Evolutionary conservation across 1,140 invertebrate genomes (phyloP), one percentile per base, ranked within the genome.

Genomic region (Zaprionus ornatus): DNA sequence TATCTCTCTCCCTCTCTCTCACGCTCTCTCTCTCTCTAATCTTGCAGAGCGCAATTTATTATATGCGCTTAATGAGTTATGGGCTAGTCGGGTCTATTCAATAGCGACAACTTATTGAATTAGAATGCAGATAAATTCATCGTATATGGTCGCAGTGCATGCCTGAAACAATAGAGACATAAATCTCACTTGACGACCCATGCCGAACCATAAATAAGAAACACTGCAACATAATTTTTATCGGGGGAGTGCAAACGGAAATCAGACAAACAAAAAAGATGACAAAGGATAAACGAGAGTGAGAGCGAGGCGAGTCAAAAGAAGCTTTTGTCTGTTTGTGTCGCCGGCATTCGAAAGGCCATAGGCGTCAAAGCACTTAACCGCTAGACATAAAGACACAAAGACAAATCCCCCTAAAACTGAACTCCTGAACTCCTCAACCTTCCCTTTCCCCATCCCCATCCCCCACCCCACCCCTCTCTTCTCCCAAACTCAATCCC

Each of bases 301-400:
- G n/a, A 45, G 40, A 45, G n/a, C 42, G 59, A n/a, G 10, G 17
- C 23, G 40, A 57, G 56, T 66, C 59, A 65, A 76, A 71, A 37
- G 62, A 64, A 12, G 48, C 61, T 59, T 56, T 77, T 74, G 56
- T 67, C 67, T 75, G 45, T 63, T 69, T 82, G 19, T 82, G 75
- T 75, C 40, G 35, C 25, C 48, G 64, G 59, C 73, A 74, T 80
- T 79, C 50, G 72, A 52, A 37, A 63, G 77, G 73, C 57, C 68
- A 76, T 65, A 67, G 84, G 83, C 80, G 83, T 88, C 84, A 83
- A 87, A 88, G 87, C 83, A 87, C 84, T 87, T 88, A 87, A 87
- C 82, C 79, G 81, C 68, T 61, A 74, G 35, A 69, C 66, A 90
- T 79, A 82, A 90, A 77, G 69, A 69, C 66, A 90, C 81, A 82